Conservation (phyloP, 2,888 invertebrate genomes). For the Volucella inanis region DNA sequence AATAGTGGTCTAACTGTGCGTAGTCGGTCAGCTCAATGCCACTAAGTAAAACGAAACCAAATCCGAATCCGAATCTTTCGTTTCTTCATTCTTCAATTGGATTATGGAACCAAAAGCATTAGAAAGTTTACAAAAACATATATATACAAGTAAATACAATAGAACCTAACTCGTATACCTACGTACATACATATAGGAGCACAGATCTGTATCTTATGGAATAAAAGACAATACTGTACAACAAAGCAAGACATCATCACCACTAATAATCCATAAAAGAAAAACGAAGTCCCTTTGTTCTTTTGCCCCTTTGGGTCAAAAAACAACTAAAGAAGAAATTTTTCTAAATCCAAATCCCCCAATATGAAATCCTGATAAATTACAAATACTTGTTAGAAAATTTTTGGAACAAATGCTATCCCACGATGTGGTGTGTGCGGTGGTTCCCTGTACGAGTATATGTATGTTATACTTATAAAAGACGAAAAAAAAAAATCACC, state of each 20-base stretch:
- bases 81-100: conserved; percentile 25
- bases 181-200: background rate
- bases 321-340: conserved; percentile 10
- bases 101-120: conserved; percentile 40
- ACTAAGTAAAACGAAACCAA: conserved; percentile 29
- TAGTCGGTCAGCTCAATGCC: conserved; percentile 43
- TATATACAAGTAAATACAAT: conserved; percentile 12
- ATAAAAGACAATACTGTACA: conserved; percentile 17
- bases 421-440: conserved; percentile 47
- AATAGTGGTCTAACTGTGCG: conserved; percentile 49
- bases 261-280: conserved; percentile 66
- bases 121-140: conserved; percentile 16
- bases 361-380: conserved; percentile 73
- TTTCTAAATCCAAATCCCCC: conserved; percentile 58
- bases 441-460: background rate
- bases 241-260: conserved; percentile 65
- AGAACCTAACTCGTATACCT: background rate
- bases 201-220: conserved; percentile 3
- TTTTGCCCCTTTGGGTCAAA: background rate
- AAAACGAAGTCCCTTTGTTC: conserved; percentile 39
- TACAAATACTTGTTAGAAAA: conserved; percentile 71
- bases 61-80: conserved; percentile 21
- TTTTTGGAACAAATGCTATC: conserved; percentile 67
- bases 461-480: background rate
- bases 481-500: conserved; percentile 41